These are phyloP conservation scores for Cottus gobio DNA, from an alignment of 2,113 vertebrate species.

Conservation along the genomic window DNA sequence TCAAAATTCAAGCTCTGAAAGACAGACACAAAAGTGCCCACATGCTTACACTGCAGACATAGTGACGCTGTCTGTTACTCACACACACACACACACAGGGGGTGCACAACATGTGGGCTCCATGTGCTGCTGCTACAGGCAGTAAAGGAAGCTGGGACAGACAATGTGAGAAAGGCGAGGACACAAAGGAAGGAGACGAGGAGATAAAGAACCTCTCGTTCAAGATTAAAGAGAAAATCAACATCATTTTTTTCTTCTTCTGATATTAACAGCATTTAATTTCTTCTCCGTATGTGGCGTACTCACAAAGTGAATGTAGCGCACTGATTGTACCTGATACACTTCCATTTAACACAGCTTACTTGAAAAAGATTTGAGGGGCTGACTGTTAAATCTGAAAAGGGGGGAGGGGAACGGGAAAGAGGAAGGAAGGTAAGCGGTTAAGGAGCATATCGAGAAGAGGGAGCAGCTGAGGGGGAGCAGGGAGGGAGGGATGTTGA, in stretches of 20 bases:
- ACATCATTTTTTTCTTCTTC: background rate
- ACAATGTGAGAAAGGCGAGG: background rate
- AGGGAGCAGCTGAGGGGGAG: conserved; percentile 56
- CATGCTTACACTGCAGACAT: conserved; percentile 22
- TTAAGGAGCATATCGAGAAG: conserved; percentile 49
- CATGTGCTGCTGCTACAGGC: conserved; percentile 55
- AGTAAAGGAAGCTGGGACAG: conserved; percentile 6
- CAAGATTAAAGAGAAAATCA: background rate
- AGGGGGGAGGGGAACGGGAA: conserved; percentile 16
- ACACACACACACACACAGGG: conserved; percentile 4
- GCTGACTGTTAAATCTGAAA: conserved; percentile 30
- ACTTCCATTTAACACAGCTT: conserved; percentile 1
- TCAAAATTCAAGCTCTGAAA: conserved; percentile 23
- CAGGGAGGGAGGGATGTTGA: conserved; percentile 31
- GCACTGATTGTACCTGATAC: background rate
- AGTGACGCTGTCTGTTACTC: background rate
- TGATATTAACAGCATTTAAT: background rate
- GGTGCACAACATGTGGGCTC: conserved; percentile 65
- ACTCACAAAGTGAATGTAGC: background rate
- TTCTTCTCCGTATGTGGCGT: no score
- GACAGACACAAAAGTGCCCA: conserved; percentile 20
- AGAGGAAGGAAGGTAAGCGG: conserved; percentile 68
- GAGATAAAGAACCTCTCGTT: background rate
- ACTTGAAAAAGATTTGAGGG: conserved; percentile 29
- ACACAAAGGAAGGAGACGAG: conserved; percentile 17